Base-by-base conservation (phyloP, 2,113 vertebrate genomes). In the Epinephelus lanceolatus region DNA sequence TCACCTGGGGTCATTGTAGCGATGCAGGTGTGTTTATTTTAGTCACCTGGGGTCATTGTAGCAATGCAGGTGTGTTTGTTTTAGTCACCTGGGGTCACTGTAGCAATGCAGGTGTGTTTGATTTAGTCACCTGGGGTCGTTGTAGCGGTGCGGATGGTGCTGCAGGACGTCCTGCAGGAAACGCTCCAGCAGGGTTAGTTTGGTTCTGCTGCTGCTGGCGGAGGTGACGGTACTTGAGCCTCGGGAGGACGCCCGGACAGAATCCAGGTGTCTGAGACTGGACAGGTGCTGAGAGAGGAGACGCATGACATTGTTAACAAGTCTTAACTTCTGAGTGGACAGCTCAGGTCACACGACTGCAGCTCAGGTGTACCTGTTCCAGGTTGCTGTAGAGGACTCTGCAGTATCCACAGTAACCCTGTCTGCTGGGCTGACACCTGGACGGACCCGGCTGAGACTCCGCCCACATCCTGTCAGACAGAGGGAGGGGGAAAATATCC, bases 341-440 rank as follows among this genome's bases (percentile, higher is more conserved):
- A 15, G 13, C 23, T 76, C 19, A 40, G 5, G 30, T 45, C 47
- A 81, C 25, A 14, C 73, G 71, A 51, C 5, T 15, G 8, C 17
- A 37, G 30, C 19, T 65, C 30, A 55, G 40, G 51, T 18, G 23
- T 90, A 99, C 98, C 97, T 98, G 96, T 49, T 99, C 96, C 89
- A 99, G 92, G 81, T 95, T 97, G 81, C 49, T 93, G 89, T 99
- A 99, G 62, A 95, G 92, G 61, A 97, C 95, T 0, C 95, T 95
- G 91, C 98, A 99, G 83, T 96, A 98, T 62, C 92, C 97, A 94
- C 98, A 99, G 88, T 98, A 99, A 11, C 98, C 98, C 88, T 95
- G 96, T 73, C 95, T 95, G 59, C 83, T 95, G 33, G 95, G 94
- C 52, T 65, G 45, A 53, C 61, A 86, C 86, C 56, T 75, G 92